Evolutionary conservation across 2,797 vertebrate species (phyloP).

Genomic region (Tapirus indicus): DNA sequence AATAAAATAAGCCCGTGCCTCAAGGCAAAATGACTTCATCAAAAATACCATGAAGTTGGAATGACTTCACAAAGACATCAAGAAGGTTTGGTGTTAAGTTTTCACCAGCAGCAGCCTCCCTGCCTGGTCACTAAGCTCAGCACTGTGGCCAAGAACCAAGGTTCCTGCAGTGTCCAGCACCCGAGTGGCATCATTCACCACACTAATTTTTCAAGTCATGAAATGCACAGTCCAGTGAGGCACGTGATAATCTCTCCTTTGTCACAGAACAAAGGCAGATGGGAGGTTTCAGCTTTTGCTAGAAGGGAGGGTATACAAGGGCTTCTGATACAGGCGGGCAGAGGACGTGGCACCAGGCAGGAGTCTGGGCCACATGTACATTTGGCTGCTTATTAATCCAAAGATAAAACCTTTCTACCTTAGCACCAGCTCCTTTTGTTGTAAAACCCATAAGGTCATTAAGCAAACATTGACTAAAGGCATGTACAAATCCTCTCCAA

Average conservation of each 20-base stretch:
- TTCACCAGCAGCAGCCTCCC: not conserved
- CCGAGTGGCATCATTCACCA: constrained; percentile 47
- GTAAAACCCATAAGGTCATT: not conserved
- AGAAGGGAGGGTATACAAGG: constrained; percentile 60
- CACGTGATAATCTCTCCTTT: constrained; percentile 76
- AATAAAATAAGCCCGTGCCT: not conserved
- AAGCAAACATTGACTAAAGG: constrained; percentile 62
- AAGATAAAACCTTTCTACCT: constrained; percentile 53
- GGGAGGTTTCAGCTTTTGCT: constrained; percentile 72
- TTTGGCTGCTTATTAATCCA: constrained; percentile 43
- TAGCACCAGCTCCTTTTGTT: constrained; percentile 65
- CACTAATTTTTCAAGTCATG: constrained; percentile 55
- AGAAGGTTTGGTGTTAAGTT: constrained; percentile 12
- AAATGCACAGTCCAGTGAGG: constrained; percentile 79
- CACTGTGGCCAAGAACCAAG: not conserved
- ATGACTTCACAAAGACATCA: constrained; percentile 14
- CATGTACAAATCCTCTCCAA: constrained; percentile 44
- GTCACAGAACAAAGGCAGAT: constrained; percentile 81
- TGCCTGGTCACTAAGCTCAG: constrained; percentile 16
- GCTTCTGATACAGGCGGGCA: constrained; percentile 72
- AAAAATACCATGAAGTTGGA: not conserved
- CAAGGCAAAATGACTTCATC: not conserved
- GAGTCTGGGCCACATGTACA: constrained; percentile 46
- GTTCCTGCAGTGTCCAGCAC: not conserved
- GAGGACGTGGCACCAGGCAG: constrained; percentile 54